phyloP scores from a whole-genome alignment of 1,140 invertebrate species.

The Coenobita brevimanus region DNA sequence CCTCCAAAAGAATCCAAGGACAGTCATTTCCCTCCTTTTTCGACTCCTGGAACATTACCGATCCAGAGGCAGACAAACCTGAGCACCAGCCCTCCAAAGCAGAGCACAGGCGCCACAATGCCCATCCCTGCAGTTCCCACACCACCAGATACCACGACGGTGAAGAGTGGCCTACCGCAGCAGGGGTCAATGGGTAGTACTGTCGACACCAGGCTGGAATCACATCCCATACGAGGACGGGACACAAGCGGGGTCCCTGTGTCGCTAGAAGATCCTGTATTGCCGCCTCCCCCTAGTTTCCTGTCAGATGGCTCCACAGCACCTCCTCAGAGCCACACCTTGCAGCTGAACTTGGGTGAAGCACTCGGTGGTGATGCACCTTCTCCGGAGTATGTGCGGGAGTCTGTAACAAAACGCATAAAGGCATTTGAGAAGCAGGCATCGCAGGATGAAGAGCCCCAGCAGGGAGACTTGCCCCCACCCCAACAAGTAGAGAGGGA shows the following conservation, averaged over 20 bases:
- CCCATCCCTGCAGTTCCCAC: background rate
- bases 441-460: slow-evolving; percentile 44
- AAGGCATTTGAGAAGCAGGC: slow-evolving; percentile 64
- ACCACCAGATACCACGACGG: background rate
- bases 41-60: too few relatives aligned
- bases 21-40: too few relatives aligned
- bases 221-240: background rate
- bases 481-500: slow-evolving; percentile 58
- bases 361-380: background rate
- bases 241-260: background rate
- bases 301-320: slow-evolving; percentile 1
- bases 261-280: background rate
- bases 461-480: background rate
- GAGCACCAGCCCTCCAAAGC: background rate
- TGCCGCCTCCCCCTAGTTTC: slow-evolving; percentile 52
- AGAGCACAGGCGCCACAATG: background rate
- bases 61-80: too few relatives aligned
- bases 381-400: slow-evolving; percentile 57
- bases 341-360: background rate
- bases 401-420: slow-evolving; percentile 60
- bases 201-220: too few relatives aligned
- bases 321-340: background rate
- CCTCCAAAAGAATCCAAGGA: too few relatives aligned
- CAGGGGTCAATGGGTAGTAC: background rate
- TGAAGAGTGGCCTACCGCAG: too few relatives aligned